Evolutionary conservation across 2,888 invertebrate genomes (phyloP).

Genomic region (Drosophila lutescens): DNA sequence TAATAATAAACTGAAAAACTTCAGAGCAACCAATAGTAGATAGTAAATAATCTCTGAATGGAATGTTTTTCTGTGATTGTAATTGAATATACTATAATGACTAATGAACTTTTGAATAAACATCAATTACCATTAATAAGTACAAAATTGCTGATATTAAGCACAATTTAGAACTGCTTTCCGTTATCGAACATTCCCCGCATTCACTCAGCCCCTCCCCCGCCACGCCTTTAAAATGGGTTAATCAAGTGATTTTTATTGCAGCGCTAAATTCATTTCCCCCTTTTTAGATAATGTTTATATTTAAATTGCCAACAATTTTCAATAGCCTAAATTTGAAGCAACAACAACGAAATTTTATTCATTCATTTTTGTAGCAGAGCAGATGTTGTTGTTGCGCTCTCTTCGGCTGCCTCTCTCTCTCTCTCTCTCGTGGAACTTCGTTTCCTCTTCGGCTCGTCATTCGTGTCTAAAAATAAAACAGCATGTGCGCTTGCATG

Average conservation of each 20-base stretch:
- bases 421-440: conserved; percentile 28
- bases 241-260: conserved; percentile 6
- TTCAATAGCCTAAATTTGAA: conserved; percentile 13
- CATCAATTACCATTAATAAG: too few species aligned
- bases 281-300: conserved; percentile 14
- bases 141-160: not conserved
- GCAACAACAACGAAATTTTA: conserved; percentile 17
- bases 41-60: too few species aligned
- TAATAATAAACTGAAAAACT: too few species aligned
- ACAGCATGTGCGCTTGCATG: conserved; percentile 34
- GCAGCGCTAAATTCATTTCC: conserved; percentile 4
- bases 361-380: conserved; percentile 37
- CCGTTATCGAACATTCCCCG: not conserved
- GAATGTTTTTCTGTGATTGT: too few species aligned
- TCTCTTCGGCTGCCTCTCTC: conserved; percentile 5
- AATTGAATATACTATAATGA: too few species aligned
- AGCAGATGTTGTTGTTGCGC: conserved; percentile 17
- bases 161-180: not conserved
- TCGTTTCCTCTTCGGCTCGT: conserved; percentile 37
- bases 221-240: not conserved
- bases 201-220: not conserved
- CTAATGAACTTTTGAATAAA: too few species aligned
- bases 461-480: conserved; percentile 68
- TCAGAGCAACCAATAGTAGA: too few species aligned
- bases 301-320: conserved; percentile 19